Conservation (phyloP, 2,888 invertebrate genomes). For the Melikaiella ostensackeni region DNA sequence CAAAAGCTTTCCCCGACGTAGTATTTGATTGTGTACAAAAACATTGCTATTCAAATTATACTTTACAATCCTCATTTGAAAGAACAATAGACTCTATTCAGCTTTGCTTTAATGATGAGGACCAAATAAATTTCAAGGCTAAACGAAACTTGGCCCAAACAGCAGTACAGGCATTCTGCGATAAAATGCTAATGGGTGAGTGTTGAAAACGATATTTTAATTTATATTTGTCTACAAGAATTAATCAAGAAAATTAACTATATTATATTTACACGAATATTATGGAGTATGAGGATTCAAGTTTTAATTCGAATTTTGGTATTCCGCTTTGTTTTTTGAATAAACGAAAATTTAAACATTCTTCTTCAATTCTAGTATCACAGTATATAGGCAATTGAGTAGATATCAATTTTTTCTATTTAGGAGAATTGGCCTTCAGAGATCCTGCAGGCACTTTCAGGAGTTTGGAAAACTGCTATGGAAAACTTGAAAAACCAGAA, state of each 20-base stretch:
- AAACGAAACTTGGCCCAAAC: conserved; percentile 22
- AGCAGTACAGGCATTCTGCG: conserved; percentile 14
- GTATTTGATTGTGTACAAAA: conserved; percentile 1
- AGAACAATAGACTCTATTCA: conserved; percentile 23
- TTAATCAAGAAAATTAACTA: too few species aligned
- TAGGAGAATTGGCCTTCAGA: conserved; percentile 15
- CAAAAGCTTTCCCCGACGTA: neutral
- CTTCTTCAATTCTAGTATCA: neutral
- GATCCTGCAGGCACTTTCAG: conserved; percentile 9
- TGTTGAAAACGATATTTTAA: neutral
- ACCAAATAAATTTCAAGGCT: neutral
- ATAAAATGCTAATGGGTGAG: conserved; percentile 30
- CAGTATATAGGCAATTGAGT: conserved; percentile 1
- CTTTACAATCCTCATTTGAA: conserved; percentile 18
- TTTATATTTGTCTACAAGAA: neutral
- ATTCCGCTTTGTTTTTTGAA: too few species aligned
- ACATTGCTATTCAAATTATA: conserved; percentile 12
- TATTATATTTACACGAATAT: too few species aligned
- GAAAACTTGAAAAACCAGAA: conserved; percentile 20
- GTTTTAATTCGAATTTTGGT: too few species aligned
- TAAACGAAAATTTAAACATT: neutral
- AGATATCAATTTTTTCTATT: neutral
- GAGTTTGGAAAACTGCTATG: conserved; percentile 22
- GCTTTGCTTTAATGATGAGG: conserved; percentile 7
- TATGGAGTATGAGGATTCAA: too few species aligned